A percentile compares a stretch with the other conserved stretches of the same genome.
These are phyloP conservation scores for Mirounga angustirostris DNA, from an alignment of 2,113 vertebrate genomes.

Conservation along the genomic window DNA sequence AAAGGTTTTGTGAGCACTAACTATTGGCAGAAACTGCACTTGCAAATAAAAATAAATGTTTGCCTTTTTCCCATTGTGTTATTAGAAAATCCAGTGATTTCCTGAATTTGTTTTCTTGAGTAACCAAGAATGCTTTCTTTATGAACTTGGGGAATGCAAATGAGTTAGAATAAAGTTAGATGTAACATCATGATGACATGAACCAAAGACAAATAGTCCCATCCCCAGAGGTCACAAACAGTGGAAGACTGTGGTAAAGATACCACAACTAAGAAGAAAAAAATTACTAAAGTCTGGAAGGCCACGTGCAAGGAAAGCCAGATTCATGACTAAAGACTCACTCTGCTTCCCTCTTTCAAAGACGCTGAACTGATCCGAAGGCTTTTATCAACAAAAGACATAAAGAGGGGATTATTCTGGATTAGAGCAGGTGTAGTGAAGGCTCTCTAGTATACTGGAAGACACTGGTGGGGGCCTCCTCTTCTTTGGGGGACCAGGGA, in stretches of 20 bases:
- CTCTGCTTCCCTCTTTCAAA: neutral
- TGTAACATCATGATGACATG: neutral
- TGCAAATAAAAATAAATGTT: slow-evolving; percentile 86
- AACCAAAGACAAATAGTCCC: neutral
- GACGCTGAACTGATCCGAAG: neutral
- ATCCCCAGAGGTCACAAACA: neutral
- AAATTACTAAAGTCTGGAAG: neutral
- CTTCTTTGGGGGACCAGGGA: neutral
- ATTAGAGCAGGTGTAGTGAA: neutral
- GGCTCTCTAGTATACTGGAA: neutral
- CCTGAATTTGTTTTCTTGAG: neutral
- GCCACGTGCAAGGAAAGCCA: neutral
- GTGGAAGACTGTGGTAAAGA: neutral
- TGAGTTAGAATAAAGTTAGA: neutral
- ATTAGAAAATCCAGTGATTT: neutral
- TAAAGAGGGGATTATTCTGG: neutral
- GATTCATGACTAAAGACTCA: neutral
- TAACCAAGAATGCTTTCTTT: neutral
- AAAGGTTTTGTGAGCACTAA: slow-evolving; percentile 82
- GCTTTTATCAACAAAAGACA: neutral
- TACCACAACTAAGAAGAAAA: neutral
- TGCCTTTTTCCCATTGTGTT: slow-evolving; percentile 65
- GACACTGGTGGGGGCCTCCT: neutral
- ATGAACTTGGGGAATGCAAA: neutral
- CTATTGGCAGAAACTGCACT: slow-evolving; percentile 85